These are phyloP conservation scores for Aphaenogaster rudis DNA, from an alignment of 1,140 invertebrate species.

Conservation along the genomic window DNA sequence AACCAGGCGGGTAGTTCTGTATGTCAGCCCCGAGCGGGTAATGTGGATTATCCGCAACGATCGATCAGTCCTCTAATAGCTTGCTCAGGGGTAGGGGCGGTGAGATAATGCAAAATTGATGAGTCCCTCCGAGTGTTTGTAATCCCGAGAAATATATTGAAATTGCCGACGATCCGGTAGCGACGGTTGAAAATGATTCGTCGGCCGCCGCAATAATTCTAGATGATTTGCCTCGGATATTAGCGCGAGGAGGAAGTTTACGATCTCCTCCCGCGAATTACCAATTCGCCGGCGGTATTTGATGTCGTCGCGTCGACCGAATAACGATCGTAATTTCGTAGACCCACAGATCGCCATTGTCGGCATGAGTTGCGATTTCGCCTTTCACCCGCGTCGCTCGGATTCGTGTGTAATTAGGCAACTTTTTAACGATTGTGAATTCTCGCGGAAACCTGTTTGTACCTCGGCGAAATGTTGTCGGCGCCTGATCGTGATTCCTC, in stretches of 20 bases:
- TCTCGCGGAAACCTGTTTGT: slow-evolving; percentile 72
- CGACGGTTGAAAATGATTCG: slow-evolving; percentile 73
- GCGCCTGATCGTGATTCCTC: slow-evolving; percentile 69
- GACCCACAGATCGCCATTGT: slow-evolving; percentile 33
- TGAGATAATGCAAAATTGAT: slow-evolving; percentile 79
- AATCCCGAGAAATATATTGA: slow-evolving; percentile 79
- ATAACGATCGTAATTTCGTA: slow-evolving; percentile 43
- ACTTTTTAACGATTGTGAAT: slow-evolving; percentile 69
- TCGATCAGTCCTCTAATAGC: slow-evolving; percentile 78
- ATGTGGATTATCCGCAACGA: slow-evolving; percentile 74
- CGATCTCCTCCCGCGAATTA: slow-evolving; percentile 34
- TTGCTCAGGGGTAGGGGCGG: slow-evolving; percentile 71
- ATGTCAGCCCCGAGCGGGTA: slow-evolving; percentile 73
- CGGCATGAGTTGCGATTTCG: neutral
- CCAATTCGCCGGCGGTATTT: slow-evolving; percentile 36
- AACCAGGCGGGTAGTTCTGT: slow-evolving; percentile 55
- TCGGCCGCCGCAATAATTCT: slow-evolving; percentile 68
- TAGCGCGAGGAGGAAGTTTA: slow-evolving; percentile 48
- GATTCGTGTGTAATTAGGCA: slow-evolving; percentile 72
- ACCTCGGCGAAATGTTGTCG: slow-evolving; percentile 69
- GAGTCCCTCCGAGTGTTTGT: slow-evolving; percentile 76
- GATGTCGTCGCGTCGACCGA: slow-evolving; percentile 3
- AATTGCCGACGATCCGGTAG: slow-evolving; percentile 69
- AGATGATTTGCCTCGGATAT: slow-evolving; percentile 60
- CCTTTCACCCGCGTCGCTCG: slow-evolving; percentile 55